Base-by-base conservation (phyloP, 2,888 invertebrate genomes). In the Spodoptera picta region DNA sequence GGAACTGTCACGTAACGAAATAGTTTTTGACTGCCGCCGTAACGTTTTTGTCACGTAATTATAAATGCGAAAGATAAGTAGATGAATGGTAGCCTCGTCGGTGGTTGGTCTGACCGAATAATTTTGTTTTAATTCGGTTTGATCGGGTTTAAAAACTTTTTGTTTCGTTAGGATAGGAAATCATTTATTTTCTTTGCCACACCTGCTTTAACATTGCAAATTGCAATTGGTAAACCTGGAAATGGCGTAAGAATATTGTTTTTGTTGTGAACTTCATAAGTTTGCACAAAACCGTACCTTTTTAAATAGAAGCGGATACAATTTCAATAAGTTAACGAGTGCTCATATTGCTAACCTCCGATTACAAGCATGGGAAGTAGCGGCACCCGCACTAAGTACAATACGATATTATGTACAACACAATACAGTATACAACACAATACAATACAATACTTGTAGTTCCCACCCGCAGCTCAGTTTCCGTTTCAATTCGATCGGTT, bases 401-500 rank as follows among this genome's bases (percentile, higher is more conserved):
- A 62, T 45, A 53, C 70, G 46, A 36, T 49, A 50, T 54, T 36
- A 47, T 41, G 49, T 65, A 50, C 24, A 27, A 36, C 27, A 5
- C 46, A 59, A n/a, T n/a, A n/a, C n/a, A n/a, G n/a, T n/a, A 59
- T 42, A 57, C 51, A 46, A 59, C 42, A 51, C 31, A 45, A 45
- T 50, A 14, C n/a, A 23, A 45, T 11, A 5, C 24, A 46, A 45
- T n/a, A 46, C 9, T 1, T 19, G 44, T 12, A 51, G 43, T 75
- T 73, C 72, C 52, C 72, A 73, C 59, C 52, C 11, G 24, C 65
- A 12, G 11, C 24, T n/a, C 9, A 50, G 75, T 75, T 73, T 73
- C 72, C 71, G 71, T 48, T 70, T 70, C 70, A 52, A 75, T 75
- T 69, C 47, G 65, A 70, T 69, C 41, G 24, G 75, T 52, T 69